Evolutionary conservation across 92 coral and sea anemone species (phyloP), one percentile per base, ranked within the genome.

Genomic region (Parazoanthus darwini): DNA sequence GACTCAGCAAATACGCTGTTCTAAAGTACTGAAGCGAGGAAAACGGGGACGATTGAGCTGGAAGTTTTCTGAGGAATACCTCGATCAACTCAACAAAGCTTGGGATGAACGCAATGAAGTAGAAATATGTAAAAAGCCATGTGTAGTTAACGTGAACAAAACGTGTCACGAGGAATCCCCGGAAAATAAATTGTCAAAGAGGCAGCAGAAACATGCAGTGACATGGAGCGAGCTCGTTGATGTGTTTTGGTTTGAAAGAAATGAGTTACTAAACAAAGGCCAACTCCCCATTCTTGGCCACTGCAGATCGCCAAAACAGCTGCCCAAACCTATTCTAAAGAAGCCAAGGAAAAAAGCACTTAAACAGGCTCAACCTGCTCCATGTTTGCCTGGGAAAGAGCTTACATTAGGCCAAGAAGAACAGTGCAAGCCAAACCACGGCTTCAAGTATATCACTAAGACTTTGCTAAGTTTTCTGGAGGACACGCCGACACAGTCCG

Each of bases 291-390:
- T 37, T n/a, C 54, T n/a, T n/a, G 56, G 11, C 16, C 74, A 13
- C 75, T 2, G 39, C 33, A 38, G 36, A 33, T 18, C n/a, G 26
- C 35, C 26, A 10, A 66, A 26, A 29, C 35, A 82, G 77, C 59
- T 82, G 23, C 86, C 86, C 16, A 82, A 82, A 67, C 59, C 86
- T 5, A 67, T 82, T 66, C 59, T 68, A 36, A 82, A 67, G 77
- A 82, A 82, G 36, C 29, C 78, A 7, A 59, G 10, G 44, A 59
- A 36, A 59, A 1, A 15, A 59, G 11, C 38, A 14, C 71, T 18
- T 33, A n/a, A 74, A 74, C 78, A 16, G 20, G 48, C 20, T 74
- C 46, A 42, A 74, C 78, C 77, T 33, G 65, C 37, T 14, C 25
- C 22, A 22, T 42, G 78, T 43, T 59, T 38, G 15, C 86, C 86